Conservation (phyloP, 2,113 vertebrate species). For the Chinchilla lanigera region DNA sequence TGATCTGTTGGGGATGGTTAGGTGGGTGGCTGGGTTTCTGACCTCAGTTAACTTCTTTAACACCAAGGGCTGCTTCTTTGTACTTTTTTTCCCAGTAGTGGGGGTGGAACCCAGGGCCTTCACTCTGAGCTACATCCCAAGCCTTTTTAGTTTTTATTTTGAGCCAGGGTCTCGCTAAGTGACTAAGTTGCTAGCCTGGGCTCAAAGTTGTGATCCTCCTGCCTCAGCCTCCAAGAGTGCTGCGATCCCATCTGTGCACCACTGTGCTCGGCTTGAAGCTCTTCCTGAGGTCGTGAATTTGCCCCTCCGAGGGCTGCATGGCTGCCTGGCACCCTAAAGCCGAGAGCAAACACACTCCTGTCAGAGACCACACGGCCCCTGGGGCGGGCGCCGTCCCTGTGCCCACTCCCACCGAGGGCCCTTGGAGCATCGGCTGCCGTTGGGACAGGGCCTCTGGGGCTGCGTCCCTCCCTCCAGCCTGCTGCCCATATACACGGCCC, state of each 20-base stretch:
- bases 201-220: background rate
- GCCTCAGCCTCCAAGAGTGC: background rate
- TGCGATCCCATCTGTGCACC: too few species aligned
- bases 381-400: accelerated
- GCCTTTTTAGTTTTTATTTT: background rate
- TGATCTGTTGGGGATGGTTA: background rate
- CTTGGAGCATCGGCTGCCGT: background rate
- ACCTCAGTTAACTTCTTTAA: background rate
- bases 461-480: accelerated
- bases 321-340: background rate
- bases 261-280: background rate
- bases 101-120: background rate
- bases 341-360: background rate
- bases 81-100: background rate
- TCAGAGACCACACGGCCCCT: background rate
- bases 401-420: background rate
- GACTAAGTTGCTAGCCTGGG: background rate
- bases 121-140: background rate
- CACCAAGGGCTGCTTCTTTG: background rate
- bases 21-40: background rate
- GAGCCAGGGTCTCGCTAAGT: background rate
- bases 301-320: background rate
- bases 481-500: background rate
- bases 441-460: background rate
- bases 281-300: background rate